Base-by-base conservation (phyloP, 2,888 invertebrate species). In the Nephrotoma guestfalica region DNA sequence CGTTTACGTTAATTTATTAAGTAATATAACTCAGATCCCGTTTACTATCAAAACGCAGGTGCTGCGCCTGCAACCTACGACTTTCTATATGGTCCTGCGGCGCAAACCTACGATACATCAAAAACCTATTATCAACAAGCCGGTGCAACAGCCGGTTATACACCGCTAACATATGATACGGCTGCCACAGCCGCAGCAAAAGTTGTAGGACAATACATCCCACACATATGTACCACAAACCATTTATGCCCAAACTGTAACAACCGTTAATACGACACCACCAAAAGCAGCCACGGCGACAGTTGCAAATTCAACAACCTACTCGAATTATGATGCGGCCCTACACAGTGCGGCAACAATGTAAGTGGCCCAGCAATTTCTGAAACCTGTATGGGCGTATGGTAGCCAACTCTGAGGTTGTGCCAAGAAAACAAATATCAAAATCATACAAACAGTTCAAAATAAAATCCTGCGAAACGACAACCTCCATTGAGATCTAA, bases 341-440 rank as follows among this genome's bases (percentile, higher is more conserved):
- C 94, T 98, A 89, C 98, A 98, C 93, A 97, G 97, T 92, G 98
- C 98, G 88, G 98, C 98, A 88, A 97, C 97, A 88, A 96, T 97
- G 95, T 98, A 97, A 92, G 97, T 98, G 89, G 97, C 97, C 89
- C 97, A 97, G 90, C 95, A 96, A 91, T n/a, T n/a, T n/a, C n/a
- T n/a, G n/a, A n/a, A n/a, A n/a, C n/a, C n/a, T n/a, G n/a, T n/a
- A n/a, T n/a, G n/a, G n/a, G n/a, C n/a, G n/a, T n/a, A n/a, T n/a
- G n/a, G n/a, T n/a, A n/a, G n/a, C n/a, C n/a, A n/a, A n/a, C n/a
- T n/a, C n/a, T n/a, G n/a, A n/a, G n/a, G n/a, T n/a, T n/a, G n/a
- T n/a, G n/a, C n/a, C n/a, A n/a, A n/a, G n/a, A n/a, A n/a, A n/a
- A n/a, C n/a, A n/a, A n/a, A n/a, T n/a, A n/a, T n/a, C n/a, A n/a